phyloP scores from a whole-genome alignment of 2,113 vertebrate genomes.

The Tretioscincus oriximinensis region DNA sequence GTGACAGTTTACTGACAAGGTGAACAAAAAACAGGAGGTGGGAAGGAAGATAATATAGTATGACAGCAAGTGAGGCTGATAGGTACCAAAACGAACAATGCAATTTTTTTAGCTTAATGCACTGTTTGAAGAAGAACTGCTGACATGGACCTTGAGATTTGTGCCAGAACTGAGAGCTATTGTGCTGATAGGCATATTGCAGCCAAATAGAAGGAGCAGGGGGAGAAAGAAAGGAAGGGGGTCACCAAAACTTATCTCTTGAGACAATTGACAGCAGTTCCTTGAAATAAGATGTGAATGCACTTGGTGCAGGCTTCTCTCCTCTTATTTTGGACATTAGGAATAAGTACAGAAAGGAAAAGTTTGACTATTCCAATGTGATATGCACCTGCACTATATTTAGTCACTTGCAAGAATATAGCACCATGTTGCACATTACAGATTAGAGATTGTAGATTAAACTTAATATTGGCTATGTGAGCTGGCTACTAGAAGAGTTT shows the following conservation, averaged over 20 bases:
- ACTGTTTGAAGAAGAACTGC: constrained; percentile 35
- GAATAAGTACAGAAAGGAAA: not conserved
- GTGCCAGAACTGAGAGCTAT: constrained; percentile 32
- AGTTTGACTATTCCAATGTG: not conserved
- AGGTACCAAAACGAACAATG: constrained; percentile 49
- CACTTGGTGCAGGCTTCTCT: not conserved
- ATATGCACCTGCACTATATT: not conserved
- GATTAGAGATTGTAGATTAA: not conserved
- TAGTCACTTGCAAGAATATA: not conserved
- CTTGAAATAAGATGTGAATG: constrained; percentile 19
- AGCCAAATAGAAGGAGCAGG: not conserved
- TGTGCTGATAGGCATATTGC: constrained; percentile 16
- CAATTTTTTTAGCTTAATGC: constrained; percentile 34
- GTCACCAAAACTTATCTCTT: constrained; percentile 39
- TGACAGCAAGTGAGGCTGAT: constrained; percentile 44
- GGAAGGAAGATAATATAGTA: constrained; percentile 14
- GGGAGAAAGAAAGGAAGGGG: not conserved
- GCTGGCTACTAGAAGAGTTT: no score
- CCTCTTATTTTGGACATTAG: not conserved
- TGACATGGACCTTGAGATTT: constrained; percentile 35
- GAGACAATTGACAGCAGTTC: constrained; percentile 22
- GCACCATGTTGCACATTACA: not conserved
- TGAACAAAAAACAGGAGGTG: constrained; percentile 26
- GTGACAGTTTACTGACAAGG: constrained; percentile 38
- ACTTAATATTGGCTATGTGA: not conserved